Conservation (phyloP, 1,140 invertebrate genomes). For the Harlomillsia oculata region DNA sequence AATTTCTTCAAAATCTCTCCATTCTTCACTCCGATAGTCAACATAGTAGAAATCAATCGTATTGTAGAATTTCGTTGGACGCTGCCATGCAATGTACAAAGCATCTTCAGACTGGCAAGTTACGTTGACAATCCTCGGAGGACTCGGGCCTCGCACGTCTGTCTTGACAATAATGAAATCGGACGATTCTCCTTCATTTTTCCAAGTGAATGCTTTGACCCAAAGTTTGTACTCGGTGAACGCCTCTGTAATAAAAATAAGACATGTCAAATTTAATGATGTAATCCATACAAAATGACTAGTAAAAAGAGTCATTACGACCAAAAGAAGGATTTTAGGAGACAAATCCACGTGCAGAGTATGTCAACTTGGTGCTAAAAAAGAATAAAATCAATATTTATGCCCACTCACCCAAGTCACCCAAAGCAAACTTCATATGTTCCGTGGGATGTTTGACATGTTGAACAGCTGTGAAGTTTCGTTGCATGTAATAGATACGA, state of each 20-base stretch:
- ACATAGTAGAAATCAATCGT: constrained; percentile 71
- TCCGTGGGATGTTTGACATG: constrained; percentile 45
- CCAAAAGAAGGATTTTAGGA: too few relatives aligned
- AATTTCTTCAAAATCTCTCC: constrained; percentile 52
- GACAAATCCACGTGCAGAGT: too few relatives aligned
- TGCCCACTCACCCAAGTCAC: constrained; percentile 57
- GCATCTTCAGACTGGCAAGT: constrained; percentile 67
- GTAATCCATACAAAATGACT: neutral
- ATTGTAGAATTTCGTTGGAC: constrained; percentile 60
- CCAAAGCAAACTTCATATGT: constrained; percentile 37
- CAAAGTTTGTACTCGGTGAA: constrained; percentile 75
- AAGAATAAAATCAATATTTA: too few relatives aligned
- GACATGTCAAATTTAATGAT: constrained; percentile 8
- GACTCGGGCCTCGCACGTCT: constrained; percentile 67
- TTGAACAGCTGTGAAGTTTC: constrained; percentile 55
- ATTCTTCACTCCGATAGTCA: constrained; percentile 52
- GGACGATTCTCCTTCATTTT: constrained; percentile 62
- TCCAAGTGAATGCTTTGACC: constrained; percentile 65
- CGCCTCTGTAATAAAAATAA: constrained; percentile 52
- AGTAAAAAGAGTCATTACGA: neutral
- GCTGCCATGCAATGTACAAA: constrained; percentile 68
- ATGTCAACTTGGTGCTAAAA: too few relatives aligned
- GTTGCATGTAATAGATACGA: constrained; percentile 58
- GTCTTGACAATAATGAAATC: constrained; percentile 61
- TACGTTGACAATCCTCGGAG: constrained; percentile 67